Evolutionary conservation across 2,888 invertebrate species (phyloP).

Genomic region (Cataglyphis livida): DNA sequence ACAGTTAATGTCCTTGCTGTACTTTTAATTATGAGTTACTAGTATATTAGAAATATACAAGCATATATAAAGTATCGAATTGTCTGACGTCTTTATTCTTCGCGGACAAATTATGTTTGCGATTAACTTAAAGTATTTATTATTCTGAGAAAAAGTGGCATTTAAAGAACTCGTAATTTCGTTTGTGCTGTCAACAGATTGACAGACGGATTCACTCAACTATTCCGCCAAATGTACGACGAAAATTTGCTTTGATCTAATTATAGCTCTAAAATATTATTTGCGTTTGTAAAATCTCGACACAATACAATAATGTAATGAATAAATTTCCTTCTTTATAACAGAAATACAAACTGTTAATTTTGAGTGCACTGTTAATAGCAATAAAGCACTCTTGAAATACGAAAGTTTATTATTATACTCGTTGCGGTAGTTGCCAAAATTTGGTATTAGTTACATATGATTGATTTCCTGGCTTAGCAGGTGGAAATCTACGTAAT

Average conservation of each 20-base stretch:
- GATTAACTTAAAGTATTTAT: slow-evolving; percentile 19
- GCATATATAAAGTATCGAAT: neutral
- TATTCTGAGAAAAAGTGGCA: neutral
- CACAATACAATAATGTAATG: neutral
- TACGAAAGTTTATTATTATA: slow-evolving; percentile 46
- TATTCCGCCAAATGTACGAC: neutral
- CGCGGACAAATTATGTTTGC: neutral
- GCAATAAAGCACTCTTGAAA: slow-evolving; percentile 22
- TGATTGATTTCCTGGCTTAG: slow-evolving; percentile 40
- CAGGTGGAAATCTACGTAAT: slow-evolving; percentile 43
- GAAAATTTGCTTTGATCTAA: slow-evolving; percentile 16
- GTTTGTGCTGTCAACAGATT: slow-evolving; percentile 22
- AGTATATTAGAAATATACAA: neutral
- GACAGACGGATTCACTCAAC: slow-evolving; percentile 6
- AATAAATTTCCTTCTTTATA: slow-evolving; percentile 20
- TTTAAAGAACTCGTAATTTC: neutral
- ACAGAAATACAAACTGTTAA: neutral
- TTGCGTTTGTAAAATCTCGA: neutral
- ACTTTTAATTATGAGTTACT: neutral
- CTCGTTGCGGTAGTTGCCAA: slow-evolving; percentile 26
- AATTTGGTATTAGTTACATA: slow-evolving; percentile 13
- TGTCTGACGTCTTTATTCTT: neutral
- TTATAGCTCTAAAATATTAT: neutral
- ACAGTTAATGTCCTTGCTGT: neutral
- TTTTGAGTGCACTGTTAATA: neutral